Conservation (phyloP, 2,797 vertebrate species). For the Cyclura pinguis region DNA sequence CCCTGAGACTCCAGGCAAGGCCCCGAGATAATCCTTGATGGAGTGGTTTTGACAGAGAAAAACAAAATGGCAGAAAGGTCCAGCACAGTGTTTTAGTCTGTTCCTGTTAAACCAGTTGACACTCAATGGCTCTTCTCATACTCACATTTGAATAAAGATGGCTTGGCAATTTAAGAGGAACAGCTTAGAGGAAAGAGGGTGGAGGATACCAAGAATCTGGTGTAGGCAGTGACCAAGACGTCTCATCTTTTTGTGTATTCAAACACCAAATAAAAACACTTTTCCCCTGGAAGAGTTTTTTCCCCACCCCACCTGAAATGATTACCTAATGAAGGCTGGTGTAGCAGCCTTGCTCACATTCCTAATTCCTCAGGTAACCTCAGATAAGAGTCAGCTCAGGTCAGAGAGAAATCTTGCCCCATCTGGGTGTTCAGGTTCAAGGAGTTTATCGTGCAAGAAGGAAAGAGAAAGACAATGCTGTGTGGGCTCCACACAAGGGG, state of each 20-base stretch:
- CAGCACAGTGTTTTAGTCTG: neutral
- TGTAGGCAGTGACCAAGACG: neutral
- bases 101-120: neutral
- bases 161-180: neutral
- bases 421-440: constrained; percentile 4
- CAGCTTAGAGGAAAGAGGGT: neutral
- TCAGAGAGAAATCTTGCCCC: constrained; percentile 4
- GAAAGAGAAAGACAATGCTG: neutral
- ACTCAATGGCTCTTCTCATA: neutral
- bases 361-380: neutral
- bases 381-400: neutral
- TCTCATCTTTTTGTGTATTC: neutral
- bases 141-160: neutral
- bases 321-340: neutral
- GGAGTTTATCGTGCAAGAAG: constrained; percentile 15
- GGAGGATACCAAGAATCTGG: neutral
- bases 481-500: neutral
- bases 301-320: neutral
- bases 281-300: neutral
- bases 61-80: neutral
- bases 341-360: neutral
- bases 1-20: neutral
- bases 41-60: neutral
- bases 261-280: neutral
- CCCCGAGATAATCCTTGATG: neutral